Evolutionary conservation across 92 coral and sea anemone species (phyloP).

Genomic region (Scolanthus callimorphus): DNA sequence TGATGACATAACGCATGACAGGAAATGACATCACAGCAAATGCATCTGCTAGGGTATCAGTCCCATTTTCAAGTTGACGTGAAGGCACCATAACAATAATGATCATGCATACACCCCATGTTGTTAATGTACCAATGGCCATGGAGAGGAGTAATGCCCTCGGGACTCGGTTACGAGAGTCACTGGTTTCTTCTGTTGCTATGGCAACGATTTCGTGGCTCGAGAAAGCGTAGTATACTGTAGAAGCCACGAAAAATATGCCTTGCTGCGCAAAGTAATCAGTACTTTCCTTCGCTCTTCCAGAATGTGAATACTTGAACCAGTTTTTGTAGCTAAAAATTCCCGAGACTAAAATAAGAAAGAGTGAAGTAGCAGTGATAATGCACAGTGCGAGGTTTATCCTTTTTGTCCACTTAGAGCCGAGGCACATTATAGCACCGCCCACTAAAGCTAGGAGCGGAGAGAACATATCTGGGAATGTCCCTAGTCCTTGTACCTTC

Average conservation of each 20-base stretch:
- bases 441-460: slow-evolving; percentile 8
- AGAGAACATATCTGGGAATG: slow-evolving; percentile 34
- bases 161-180: slow-evolving; percentile 15
- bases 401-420: slow-evolving; percentile 9
- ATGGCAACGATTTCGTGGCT: slow-evolving; percentile 19
- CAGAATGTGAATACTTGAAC: not conserved
- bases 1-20: slow-evolving; percentile 1
- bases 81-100: slow-evolving; percentile 14
- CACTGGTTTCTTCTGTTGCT: slow-evolving; percentile 17
- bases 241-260: slow-evolving; percentile 19
- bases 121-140: slow-evolving; percentile 2
- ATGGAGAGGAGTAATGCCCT: slow-evolving; percentile 2
- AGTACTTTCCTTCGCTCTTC: slow-evolving; percentile 6
- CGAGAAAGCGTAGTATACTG: slow-evolving; percentile 14
- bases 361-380: not conserved
- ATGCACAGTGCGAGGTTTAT: slow-evolving; percentile 2
- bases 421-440: slow-evolving; percentile 8
- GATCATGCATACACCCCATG: slow-evolving; percentile 11
- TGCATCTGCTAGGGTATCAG: slow-evolving; percentile 10
- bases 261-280: slow-evolving; percentile 14
- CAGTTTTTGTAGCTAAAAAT: not conserved
- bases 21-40: slow-evolving; percentile 1
- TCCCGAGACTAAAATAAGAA: slow-evolving; percentile 14
- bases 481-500: slow-evolving; percentile 8
- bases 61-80: not conserved